Evolutionary conservation across 2,113 vertebrate genomes (phyloP).

Genomic region (Haemorhous mexicanus): DNA sequence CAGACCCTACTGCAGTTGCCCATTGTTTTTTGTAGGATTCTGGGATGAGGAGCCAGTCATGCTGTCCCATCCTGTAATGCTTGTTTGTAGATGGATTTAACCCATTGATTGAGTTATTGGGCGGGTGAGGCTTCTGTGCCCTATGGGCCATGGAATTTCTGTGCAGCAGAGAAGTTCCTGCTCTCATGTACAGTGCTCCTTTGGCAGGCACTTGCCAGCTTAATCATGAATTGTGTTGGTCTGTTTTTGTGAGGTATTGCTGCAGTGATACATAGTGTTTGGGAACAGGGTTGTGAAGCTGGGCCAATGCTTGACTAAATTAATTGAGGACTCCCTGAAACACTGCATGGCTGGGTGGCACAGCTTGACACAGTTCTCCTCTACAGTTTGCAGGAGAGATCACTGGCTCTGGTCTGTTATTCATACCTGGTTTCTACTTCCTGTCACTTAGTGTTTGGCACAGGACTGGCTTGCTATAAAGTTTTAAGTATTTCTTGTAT

Average conservation of each 20-base stretch:
- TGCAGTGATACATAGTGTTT: fast-evolving
- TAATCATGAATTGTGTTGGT: background rate
- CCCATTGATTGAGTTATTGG: background rate
- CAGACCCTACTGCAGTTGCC: background rate
- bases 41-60: background rate
- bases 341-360: background rate
- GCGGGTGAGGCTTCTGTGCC: background rate
- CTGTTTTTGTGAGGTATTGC: background rate
- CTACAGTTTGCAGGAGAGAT: background rate
- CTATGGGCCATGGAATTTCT: background rate
- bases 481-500: background rate
- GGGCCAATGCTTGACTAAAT: background rate
- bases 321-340: background rate
- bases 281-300: background rate
- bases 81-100: background rate
- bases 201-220: background rate
- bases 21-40: background rate
- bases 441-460: background rate
- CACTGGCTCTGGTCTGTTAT: background rate
- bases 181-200: background rate
- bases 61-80: background rate
- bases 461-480: background rate
- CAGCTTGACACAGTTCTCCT: background rate
- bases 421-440: background rate
- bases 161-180: background rate